Base-by-base conservation (phyloP, 2,797 vertebrate species). In the Poecilia wingei region DNA sequence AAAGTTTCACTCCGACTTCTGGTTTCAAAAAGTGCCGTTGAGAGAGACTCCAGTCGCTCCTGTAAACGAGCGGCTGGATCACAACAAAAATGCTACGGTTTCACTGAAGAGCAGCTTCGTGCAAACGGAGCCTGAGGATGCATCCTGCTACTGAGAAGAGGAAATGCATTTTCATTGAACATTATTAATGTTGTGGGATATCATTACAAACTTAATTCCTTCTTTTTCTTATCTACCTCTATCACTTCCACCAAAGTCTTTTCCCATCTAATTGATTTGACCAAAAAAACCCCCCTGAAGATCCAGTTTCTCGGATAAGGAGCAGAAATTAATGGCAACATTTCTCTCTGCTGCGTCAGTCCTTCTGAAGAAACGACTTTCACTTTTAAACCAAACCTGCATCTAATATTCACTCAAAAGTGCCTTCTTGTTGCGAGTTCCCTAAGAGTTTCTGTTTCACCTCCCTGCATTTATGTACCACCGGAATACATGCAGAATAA, bases 291-390 rank as follows among this genome's bases (percentile, higher is more conserved):
- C 45, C 3, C n/a, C 14, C 68, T 43, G 36, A 28, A 45, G 39
- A 45, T 45, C 10, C 9, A 45, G 2, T 45, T 70, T 2, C 39
- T n/a, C 39, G 39, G 31, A 77, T 41, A 22, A 79, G 51, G 46
- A 59, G 76, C 66, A 78, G 86, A 81, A 84, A 86, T 90, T 84
- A 89, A 22, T 41, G 10, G 64, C 20, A 86, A 79, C 72, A 22
- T 78, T 79, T 51, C 45, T 41, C 31, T 59, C 18, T 14, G 33
- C 45, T 66, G 61, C 4, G 18, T 1, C 31, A 39, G 20, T 7
- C 28, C 49, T n/a, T 76, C 64, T 36, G 59, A 43, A 20, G 46
- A 51, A 80, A 14, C 0, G 3, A 71, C 72, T 79, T 64, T 83
- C 74, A 45, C 53, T 25, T 78, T 78, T 84, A 59, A 86, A 81